Evolutionary conservation across 2,797 vertebrate species (phyloP).

Genomic region (Craterocephalus amniculus): DNA sequence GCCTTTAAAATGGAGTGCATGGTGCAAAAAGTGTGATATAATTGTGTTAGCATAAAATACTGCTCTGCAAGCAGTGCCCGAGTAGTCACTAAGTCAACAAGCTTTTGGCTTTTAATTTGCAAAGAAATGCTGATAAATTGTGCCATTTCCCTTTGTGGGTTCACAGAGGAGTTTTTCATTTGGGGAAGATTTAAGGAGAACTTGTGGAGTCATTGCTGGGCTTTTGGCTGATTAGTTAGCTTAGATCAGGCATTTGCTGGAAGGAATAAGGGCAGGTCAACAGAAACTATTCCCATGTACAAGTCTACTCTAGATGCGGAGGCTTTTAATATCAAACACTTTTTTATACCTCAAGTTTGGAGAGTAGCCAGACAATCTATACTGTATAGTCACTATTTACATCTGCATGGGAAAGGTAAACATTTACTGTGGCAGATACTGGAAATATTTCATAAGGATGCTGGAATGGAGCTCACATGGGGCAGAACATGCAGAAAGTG

Average conservation of each 20-base stretch:
- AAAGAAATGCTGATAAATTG: constrained; percentile 18
- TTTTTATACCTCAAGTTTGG: not conserved
- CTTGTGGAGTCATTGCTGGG: constrained; percentile 19
- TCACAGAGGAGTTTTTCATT: constrained; percentile 17
- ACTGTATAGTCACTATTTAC: not conserved
- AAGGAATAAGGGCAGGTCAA: constrained; percentile 34
- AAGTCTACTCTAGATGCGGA: not conserved
- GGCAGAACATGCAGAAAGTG: not conserved
- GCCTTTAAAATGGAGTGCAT: not conserved
- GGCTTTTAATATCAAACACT: constrained; percentile 4
- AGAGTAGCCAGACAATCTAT: not conserved
- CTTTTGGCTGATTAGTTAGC: constrained; percentile 28
- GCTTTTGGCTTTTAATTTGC: constrained; percentile 5
- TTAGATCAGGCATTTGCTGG: constrained; percentile 18
- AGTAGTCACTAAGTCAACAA: constrained; percentile 3
- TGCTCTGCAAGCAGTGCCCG: not conserved
- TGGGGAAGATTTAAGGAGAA: constrained; percentile 22
- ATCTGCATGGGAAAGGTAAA: not conserved
- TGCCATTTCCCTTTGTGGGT: not conserved
- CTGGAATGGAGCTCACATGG: not conserved
- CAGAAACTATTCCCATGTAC: not conserved
- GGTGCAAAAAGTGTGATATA: not conserved
- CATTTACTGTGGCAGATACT: not conserved
- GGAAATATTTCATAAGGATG: not conserved
- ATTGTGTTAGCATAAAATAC: not conserved